Conservation (phyloP, 2,113 vertebrate species). For the Vanacampus margaritifer region DNA sequence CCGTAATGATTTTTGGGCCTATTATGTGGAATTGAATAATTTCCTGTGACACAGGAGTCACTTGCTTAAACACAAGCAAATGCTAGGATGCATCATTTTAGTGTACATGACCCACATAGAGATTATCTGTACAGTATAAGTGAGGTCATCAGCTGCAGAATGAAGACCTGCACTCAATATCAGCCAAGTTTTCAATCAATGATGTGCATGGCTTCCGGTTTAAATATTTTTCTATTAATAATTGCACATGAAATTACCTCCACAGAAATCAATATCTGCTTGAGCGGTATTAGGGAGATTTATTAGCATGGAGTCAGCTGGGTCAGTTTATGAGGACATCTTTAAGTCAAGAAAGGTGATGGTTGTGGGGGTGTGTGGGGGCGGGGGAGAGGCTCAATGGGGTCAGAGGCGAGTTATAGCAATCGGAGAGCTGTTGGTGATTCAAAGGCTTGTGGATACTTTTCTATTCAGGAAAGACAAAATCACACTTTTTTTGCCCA, state of each 20-base stretch:
- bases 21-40: too few relatives aligned
- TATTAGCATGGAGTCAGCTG: slow-evolving; percentile 44
- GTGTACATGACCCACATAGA: background rate
- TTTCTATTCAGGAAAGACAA: background rate
- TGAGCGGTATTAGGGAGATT: slow-evolving; percentile 32
- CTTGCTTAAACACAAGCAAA: slow-evolving; percentile 11
- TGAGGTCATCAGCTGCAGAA: slow-evolving; percentile 5
- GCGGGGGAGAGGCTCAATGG: too few relatives aligned
- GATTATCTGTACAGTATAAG: background rate
- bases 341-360: background rate
- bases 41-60: too few relatives aligned
- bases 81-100: background rate
- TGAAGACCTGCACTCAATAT: background rate
- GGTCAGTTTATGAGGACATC: slow-evolving; percentile 22
- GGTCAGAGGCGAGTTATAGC: background rate
- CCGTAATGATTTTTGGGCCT: too few relatives aligned
- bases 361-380: too few relatives aligned
- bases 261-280: slow-evolving; percentile 45
- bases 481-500: background rate
- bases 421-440: slow-evolving; percentile 53
- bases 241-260: slow-evolving; percentile 37
- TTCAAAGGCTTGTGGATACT: slow-evolving; percentile 46
- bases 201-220: slow-evolving; percentile 8
- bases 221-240: slow-evolving; percentile 40
- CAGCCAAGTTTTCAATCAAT: slow-evolving; percentile 25